These are phyloP conservation scores for Lithobates pipiens DNA, from an alignment of 2,797 vertebrate species.

Conservation along the genomic window DNA sequence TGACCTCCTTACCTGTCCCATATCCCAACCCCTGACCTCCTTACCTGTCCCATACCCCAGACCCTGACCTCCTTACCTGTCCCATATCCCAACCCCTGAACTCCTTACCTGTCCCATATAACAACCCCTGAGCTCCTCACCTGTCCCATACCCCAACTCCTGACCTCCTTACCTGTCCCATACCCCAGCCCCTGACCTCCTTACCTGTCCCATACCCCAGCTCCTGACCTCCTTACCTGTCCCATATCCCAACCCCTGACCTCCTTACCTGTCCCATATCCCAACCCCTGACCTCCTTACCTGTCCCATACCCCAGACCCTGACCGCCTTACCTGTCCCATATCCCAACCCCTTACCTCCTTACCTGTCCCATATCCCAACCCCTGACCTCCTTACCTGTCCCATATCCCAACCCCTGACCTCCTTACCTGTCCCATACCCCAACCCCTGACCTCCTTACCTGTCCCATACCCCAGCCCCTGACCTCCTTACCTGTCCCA, in stretches of 20 bases:
- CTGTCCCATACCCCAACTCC: no score
- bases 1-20: no score
- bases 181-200: background rate
- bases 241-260: no score
- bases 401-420: no score
- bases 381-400: background rate
- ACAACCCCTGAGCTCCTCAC: background rate
- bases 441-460: no score
- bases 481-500: background rate
- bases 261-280: background rate
- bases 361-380: background rate
- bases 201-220: background rate
- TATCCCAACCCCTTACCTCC: background rate
- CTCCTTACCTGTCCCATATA: constrained; percentile 53
- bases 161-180: background rate
- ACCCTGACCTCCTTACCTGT: no score
- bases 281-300: background rate
- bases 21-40: no score
- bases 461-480: background rate
- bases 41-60: background rate
- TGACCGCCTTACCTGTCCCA: background rate
- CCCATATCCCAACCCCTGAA: background rate
- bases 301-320: background rate
- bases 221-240: background rate
- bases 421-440: background rate